Conservation (phyloP, 2,113 vertebrate genomes). For the Tupaia tana region DNA sequence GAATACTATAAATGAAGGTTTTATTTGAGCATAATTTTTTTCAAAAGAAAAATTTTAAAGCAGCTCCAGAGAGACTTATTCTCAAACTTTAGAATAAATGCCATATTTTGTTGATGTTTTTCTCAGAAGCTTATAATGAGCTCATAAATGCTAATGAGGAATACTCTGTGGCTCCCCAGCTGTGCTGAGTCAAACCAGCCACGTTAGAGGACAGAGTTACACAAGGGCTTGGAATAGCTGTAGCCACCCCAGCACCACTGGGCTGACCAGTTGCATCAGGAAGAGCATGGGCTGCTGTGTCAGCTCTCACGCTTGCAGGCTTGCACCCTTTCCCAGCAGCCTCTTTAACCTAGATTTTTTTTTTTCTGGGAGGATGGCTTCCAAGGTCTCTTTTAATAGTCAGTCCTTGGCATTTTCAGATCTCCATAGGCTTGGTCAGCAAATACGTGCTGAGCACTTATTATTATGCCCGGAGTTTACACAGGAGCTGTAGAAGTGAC, state of each 20-base stretch:
- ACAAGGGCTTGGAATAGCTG: not conserved
- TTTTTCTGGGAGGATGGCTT: not conserved
- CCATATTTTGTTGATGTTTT: conserved; percentile 57
- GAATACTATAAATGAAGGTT: conserved; percentile 23
- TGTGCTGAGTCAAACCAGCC: conserved; percentile 62
- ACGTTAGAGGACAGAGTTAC: conserved; percentile 36
- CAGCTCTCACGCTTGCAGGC: not conserved
- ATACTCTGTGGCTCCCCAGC: conserved; percentile 44
- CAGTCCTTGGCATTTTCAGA: not conserved
- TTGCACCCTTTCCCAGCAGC: not conserved
- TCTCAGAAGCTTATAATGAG: conserved; percentile 64
- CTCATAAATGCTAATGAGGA: conserved; percentile 70
- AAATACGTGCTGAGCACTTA: not conserved
- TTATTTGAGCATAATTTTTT: not conserved
- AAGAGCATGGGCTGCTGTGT: not conserved
- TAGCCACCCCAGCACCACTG: not conserved
- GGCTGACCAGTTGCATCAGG: not conserved
- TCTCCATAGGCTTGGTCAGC: not conserved
- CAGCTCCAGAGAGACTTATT: not conserved
- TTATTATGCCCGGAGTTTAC: not conserved
- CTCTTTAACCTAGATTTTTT: conserved; percentile 39
- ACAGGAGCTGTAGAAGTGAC: not conserved
- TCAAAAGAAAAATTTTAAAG: conserved; percentile 33
- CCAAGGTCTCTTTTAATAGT: conserved; percentile 36
- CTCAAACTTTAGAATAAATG: no score